These are phyloP conservation scores for Coracias cyanogaster DNA, from an alignment of 2,797 vertebrate genomes.

Conservation along the genomic window DNA sequence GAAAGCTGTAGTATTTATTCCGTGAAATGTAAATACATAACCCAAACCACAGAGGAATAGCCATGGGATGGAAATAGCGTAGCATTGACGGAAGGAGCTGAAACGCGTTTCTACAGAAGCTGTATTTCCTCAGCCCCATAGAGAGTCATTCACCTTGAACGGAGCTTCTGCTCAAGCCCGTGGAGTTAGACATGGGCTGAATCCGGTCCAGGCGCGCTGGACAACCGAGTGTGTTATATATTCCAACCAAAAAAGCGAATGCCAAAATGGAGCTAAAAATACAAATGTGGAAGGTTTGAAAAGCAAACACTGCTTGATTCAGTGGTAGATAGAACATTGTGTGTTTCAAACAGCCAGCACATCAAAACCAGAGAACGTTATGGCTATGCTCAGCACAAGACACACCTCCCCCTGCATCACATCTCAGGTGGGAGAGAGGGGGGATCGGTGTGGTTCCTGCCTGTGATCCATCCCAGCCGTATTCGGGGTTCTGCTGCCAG, in stretches of 20 bases:
- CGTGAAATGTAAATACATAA: conserved; percentile 55
- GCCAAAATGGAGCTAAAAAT: conserved; percentile 72
- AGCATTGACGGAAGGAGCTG: conserved; percentile 55
- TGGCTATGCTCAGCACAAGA: fast-evolving
- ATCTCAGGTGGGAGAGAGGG: fast-evolving
- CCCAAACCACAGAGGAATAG: conserved; percentile 48
- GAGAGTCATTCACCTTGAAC: conserved; percentile 63
- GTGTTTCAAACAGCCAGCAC: not conserved
- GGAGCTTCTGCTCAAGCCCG: conserved; percentile 33
- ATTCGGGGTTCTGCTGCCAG: not conserved
- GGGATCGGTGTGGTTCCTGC: not conserved
- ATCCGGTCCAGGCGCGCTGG: conserved; percentile 36
- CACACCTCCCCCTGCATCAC: not conserved
- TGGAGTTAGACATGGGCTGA: conserved; percentile 52
- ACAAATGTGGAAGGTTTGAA: conserved; percentile 60
- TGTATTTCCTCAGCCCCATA: conserved; percentile 47
- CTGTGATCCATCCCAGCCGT: not conserved
- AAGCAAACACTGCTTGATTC: conserved; percentile 66
- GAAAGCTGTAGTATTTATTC: conserved; percentile 42
- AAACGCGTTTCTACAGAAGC: conserved; percentile 48
- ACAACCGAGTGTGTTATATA: conserved; percentile 60
- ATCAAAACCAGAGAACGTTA: not conserved
- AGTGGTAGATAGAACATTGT: not conserved
- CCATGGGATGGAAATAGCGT: conserved; percentile 45
- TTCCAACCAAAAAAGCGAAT: conserved; percentile 47